phyloP scores from a whole-genome alignment of 2,888 invertebrate genomes.

The Notodonta dromedarius region DNA sequence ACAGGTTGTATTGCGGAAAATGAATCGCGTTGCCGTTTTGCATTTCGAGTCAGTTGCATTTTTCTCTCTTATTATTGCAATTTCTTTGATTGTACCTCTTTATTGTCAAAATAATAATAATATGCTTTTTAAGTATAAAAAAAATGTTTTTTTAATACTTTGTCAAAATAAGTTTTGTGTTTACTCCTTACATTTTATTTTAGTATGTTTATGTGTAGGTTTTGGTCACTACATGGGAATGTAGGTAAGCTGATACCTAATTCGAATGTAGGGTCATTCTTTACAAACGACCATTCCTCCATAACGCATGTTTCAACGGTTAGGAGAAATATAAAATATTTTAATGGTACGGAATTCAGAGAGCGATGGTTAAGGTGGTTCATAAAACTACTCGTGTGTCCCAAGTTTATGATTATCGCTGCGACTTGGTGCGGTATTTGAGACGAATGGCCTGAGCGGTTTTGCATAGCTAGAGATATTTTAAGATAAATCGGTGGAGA shows the following conservation, averaged over 20 bases:
- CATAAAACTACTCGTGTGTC: slow-evolving; percentile 61
- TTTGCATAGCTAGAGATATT: slow-evolving; percentile 39
- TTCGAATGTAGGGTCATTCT: not conserved
- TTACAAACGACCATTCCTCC: slow-evolving; percentile 6
- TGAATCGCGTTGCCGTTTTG: not conserved
- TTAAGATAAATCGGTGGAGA: slow-evolving; percentile 29
- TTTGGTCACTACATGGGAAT: no score
- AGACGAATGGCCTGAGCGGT: slow-evolving; percentile 43
- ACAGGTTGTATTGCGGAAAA: not conserved
- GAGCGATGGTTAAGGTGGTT: slow-evolving; percentile 43
- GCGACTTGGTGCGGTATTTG: slow-evolving; percentile 45
- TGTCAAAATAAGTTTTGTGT: no score
- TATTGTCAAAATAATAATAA: no score
- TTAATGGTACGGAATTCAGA: slow-evolving; percentile 40
- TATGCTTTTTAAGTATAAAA: no score
- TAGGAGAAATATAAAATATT: slow-evolving; percentile 45
- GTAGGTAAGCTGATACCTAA: not conserved
- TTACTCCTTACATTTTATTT: no score
- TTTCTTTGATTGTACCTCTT: no score
- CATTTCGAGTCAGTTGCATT: not conserved
- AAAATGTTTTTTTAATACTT: no score
- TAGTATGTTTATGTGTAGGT: no score
- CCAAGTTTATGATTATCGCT: slow-evolving; percentile 58
- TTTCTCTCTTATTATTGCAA: not conserved
- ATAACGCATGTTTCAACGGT: slow-evolving; percentile 37